phyloP scores from a whole-genome alignment of 2,888 invertebrate species.

The Zaprionus bogoriensis region DNA sequence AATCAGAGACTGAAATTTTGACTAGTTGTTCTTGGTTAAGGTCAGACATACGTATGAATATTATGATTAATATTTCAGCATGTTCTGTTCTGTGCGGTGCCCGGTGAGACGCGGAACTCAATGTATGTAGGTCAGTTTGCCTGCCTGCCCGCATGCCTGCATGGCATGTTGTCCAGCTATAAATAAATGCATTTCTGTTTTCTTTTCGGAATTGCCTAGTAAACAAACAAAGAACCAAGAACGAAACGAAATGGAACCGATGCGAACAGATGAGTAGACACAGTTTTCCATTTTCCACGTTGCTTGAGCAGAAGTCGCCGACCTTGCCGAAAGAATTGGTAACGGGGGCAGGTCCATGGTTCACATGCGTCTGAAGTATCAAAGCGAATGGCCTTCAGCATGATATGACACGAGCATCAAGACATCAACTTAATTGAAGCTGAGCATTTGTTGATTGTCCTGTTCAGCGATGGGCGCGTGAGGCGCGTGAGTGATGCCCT shows the following conservation, averaged over 20 bases:
- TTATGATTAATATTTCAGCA: constrained; percentile 40
- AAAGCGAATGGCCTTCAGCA: constrained; percentile 41
- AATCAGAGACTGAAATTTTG: constrained; percentile 12
- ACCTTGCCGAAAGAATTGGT: constrained; percentile 57
- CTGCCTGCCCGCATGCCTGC: constrained; percentile 19
- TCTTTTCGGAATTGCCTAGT: constrained; percentile 58
- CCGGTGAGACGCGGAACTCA: constrained; percentile 46
- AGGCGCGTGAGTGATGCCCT: neutral
- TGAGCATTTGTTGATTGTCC: constrained; percentile 15
- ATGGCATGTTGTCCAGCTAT: constrained; percentile 53
- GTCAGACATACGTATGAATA: constrained; percentile 38
- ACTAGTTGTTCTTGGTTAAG: constrained; percentile 50
- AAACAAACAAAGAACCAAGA: constrained; percentile 36
- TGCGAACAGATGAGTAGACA: constrained; percentile 19
- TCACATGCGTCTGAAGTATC: constrained; percentile 6
- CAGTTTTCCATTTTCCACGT: constrained; percentile 23
- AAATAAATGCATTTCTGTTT: constrained; percentile 60
- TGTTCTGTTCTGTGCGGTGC: constrained; percentile 18
- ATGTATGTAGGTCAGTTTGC: constrained; percentile 69
- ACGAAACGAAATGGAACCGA: constrained; percentile 2
- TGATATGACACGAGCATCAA: constrained; percentile 24
- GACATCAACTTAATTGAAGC: constrained; percentile 24
- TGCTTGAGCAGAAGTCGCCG: constrained; percentile 30
- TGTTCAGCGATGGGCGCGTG: constrained; percentile 2
- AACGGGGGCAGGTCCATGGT: constrained; percentile 42